Percentiles rank a stretch among this genome's conserved stretches.
These are phyloP conservation scores for Lepidocyrtoides sp. DNA, from an alignment of 2,888 invertebrate species.

Conservation along the genomic window DNA sequence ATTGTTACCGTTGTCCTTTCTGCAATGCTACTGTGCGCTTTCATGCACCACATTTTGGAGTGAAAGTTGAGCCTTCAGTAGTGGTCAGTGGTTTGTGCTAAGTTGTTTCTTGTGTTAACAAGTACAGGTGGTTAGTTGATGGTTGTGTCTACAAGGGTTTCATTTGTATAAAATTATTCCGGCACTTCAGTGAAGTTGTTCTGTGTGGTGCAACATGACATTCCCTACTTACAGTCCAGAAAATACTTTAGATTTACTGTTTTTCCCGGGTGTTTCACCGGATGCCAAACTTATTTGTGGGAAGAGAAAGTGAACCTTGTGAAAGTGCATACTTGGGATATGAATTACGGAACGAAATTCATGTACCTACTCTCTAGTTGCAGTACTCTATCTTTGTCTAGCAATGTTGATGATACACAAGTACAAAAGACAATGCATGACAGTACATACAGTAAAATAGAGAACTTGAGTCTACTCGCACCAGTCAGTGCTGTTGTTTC, in stretches of 20 bases:
- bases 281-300: neutral
- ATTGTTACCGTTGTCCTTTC: neutral
- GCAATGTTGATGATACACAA: neutral
- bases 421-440: too few species aligned
- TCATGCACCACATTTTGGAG: neutral
- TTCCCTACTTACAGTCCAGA: neutral
- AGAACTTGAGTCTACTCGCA: neutral
- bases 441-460: neutral
- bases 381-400: neutral
- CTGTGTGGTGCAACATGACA: neutral
- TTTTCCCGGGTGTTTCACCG: neutral
- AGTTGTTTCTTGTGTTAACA: neutral
- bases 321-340: neutral
- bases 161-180: conserved; percentile 7
- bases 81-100: conserved; percentile 1
- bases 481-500: neutral
- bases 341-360: neutral
- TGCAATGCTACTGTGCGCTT: neutral
- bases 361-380: neutral
- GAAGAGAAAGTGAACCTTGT: neutral
- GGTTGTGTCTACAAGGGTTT: neutral
- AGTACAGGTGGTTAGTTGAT: conserved; percentile 27
- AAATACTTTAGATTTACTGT: neutral
- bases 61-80: neutral
- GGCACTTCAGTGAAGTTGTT: neutral